Base-by-base conservation (phyloP, 2,113 vertebrate genomes). In the Oreochromis aureus region DNA sequence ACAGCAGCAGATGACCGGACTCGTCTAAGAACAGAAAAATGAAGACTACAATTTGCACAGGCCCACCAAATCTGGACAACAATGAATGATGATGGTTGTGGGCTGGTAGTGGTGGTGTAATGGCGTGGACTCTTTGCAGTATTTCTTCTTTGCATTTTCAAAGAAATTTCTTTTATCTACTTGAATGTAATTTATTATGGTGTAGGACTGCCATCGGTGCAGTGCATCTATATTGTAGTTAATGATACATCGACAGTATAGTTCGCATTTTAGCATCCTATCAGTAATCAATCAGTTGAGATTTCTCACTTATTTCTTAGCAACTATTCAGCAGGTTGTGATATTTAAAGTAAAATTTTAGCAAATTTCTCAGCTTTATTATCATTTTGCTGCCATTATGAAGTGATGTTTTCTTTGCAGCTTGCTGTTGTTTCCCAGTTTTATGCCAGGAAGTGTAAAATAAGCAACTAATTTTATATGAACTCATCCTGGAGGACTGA, bases 401-500 rank as follows among this genome's bases (percentile, higher is more conserved):
- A 58, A 36, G 30, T 51, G 24, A 59, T 9, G 39, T 51, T 27
- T 10, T 80, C 44, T 79, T 55, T 51, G 27, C 19, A 58, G 16
- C 44, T 19, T 44, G 27, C 41, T 41, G 69, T 80, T 82, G 32
- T 41, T 85, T 46, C 66, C 3, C 32, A 41, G 27, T 85, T 71
- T 73, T 44, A 83, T 71, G 59, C 32, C 30, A 48, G 12, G 4
- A 63, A 63, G 46, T 9, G 22, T 39, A 69, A 66, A 81, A 51
- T 78, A 30, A 36, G 66, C 41, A 63, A 83, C 79, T 80, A 7
- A 56, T 86, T 89, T 81, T 24, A 78, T 83, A 44, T 30, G 19
- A 22, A 83, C n/a, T 51, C 7, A 53, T 19, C 76, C 59, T 51
- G 46, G 6, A 56, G 30, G 53, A 84, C 71, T 10, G 73, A 88